Evolutionary conservation across 1,140 invertebrate species (phyloP).

Genomic region (Euura saliciscinereae): DNA sequence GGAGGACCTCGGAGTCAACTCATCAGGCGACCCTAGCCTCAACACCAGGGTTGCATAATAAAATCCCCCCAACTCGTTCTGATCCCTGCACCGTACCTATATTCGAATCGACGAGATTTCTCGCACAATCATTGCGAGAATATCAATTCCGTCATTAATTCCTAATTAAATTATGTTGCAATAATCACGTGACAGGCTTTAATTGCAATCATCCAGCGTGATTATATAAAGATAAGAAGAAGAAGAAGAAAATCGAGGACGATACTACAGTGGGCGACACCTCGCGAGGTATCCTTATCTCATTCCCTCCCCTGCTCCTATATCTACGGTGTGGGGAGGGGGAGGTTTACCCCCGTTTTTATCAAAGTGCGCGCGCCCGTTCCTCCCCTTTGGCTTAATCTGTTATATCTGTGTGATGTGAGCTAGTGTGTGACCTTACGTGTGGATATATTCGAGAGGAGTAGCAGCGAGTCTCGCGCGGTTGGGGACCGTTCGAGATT

Average conservation of each 20-base stretch:
- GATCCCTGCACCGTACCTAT: constrained; percentile 9
- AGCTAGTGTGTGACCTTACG: constrained; percentile 29
- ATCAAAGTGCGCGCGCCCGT: constrained; percentile 3
- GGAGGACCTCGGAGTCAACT: constrained; percentile 38
- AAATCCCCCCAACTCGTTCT: constrained; percentile 26
- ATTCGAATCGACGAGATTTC: too few species aligned
- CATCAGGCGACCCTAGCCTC: constrained; percentile 38
- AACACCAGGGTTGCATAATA: constrained; percentile 43
- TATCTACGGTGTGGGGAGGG: too few species aligned
- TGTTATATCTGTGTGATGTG: constrained; percentile 27
- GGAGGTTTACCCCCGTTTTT: too few species aligned
- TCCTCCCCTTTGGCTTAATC: constrained; percentile 5
- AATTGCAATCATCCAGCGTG: too few species aligned
- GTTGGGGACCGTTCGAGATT: constrained; percentile 23
- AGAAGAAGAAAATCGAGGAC: neutral
- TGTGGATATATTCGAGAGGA: constrained; percentile 13
- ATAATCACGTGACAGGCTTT: too few species aligned
- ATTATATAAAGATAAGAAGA: too few species aligned
- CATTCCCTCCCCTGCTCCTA: too few species aligned
- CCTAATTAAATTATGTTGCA: too few species aligned
- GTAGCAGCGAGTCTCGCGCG: constrained; percentile 17
- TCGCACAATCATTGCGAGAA: too few species aligned
- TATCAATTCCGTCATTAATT: too few species aligned
- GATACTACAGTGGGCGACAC: neutral
- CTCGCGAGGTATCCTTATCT: too few species aligned